Evolutionary conservation across 1,140 invertebrate species (phyloP), one percentile per base, ranked within the genome.

Genomic region (Heliconius melpomene): DNA sequence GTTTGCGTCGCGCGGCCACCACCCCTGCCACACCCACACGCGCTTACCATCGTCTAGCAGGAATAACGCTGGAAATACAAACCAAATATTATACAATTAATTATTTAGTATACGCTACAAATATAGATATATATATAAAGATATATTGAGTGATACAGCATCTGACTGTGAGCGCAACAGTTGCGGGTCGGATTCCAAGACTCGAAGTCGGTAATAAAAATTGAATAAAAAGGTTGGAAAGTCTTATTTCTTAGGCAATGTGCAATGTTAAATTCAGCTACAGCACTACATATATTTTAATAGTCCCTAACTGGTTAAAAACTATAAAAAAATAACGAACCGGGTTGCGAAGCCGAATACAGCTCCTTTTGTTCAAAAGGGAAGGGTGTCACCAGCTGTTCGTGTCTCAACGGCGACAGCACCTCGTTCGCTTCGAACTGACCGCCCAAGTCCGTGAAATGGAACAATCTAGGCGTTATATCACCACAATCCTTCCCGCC

Each of bases 1-100:
- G 77, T 95, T 95, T 26, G 60, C 26, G 60, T 66, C 60, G 72
- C 96, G 95, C 2, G 98, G 97, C 97, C 97, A 98, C 98, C 98
- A 98, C n/a, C 98, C 98, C 95, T 98, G 98, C 98, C 98, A 99
- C 80, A 99, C 91, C 97, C 97, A 99, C 72, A 98, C 93, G 83
- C 96, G 95, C 76, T 95, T 90, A 85, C 87, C 96, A 86, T 97
- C 96, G 88, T 98, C 98, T 86, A 99, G 88, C 84, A 99, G 93
- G 91, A 98, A 98, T 83, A 98, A 94, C 18, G 97, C 98, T 97
- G 91, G 90, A 94, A 84, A 75, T 60, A 70, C 50, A 81, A 23
- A 78, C 5, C 76, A 20, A 20, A 75, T 54, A 66, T 72, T 32
- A 20, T 18, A 75, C 7, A 46, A 72, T 20, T 52, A 40, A 36